Base-by-base conservation (phyloP, 2,113 vertebrate genomes). In the Nycticorax nycticorax region DNA sequence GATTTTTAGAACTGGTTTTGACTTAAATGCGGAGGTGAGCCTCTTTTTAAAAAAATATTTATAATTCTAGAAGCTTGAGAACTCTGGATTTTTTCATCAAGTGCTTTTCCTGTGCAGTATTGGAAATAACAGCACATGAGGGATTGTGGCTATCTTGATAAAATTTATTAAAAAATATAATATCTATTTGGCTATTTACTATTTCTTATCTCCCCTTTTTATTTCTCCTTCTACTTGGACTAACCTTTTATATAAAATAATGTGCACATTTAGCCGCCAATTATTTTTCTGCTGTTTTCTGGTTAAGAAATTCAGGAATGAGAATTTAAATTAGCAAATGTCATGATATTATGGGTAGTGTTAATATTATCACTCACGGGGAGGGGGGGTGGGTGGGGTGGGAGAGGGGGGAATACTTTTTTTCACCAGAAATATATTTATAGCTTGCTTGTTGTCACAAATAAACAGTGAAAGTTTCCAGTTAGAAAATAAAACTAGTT, bases 401-500 rank as follows among this genome's bases (percentile, higher is more conserved):
- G n/a, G n/a, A n/a, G n/a, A n/a, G n/a, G 39, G 12, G 39, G 12
- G 13, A 41, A 41, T 41, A 41, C 12, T 41, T 13, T 18, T 15
- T 83, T 71, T 28, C 13, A 15, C 55, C 26, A 53, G 18, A 68
- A 93, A 37, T 93, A 4, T n/a, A 30, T 84, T 87, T 83, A 18
- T 47, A 27, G 3, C 12, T 92, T 92, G 14, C 5, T 85, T 93
- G 41, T 92, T 69, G 18, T 78, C 30, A 62, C 24, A 88, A 63
- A 63, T 26, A 63, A 62, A 91, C 30, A 96, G 74, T 48, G 39
- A 55, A 76, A 57, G 30, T 88, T 95, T 89, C 53, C 59, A 85
- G 74, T 69, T 93, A 86, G 50, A 76, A 82, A 96, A 93, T 92
- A 68, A 82, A 96, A 68, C 28, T 55, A 41, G 30, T 35, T 95